These are phyloP conservation scores for Tromatobia lineatoria DNA, from an alignment of 2,888 invertebrate species.

Conservation along the genomic window DNA sequence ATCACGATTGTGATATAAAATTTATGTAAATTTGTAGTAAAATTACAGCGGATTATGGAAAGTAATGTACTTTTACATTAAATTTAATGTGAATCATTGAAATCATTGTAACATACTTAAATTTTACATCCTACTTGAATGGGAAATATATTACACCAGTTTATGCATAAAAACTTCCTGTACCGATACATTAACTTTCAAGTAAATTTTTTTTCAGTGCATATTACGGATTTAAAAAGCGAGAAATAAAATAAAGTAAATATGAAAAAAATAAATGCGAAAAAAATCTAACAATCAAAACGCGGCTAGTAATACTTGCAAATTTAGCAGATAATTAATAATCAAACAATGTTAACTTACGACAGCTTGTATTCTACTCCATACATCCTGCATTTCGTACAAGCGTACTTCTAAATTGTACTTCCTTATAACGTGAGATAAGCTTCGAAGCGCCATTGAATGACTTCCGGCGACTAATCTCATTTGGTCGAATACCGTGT, in stretches of 20 bases:
- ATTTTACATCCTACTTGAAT: too few species aligned
- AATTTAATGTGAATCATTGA: too few species aligned
- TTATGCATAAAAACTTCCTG: too few species aligned
- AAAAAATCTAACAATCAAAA: not conserved
- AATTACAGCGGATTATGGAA: too few species aligned
- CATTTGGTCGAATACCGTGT: constrained; percentile 93
- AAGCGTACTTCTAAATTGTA: constrained; percentile 87
- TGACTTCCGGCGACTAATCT: constrained; percentile 93
- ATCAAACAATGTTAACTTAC: constrained; percentile 86
- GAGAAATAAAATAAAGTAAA: not conserved
- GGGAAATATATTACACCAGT: too few species aligned
- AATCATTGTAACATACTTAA: too few species aligned
- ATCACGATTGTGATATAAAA: too few species aligned
- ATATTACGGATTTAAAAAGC: too few species aligned
- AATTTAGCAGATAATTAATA: not conserved
- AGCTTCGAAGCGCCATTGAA: constrained; percentile 89
- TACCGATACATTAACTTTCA: too few species aligned
- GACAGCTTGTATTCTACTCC: constrained; percentile 96
- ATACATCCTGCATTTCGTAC: constrained; percentile 93
- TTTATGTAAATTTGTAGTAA: too few species aligned
- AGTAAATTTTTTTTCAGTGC: too few species aligned
- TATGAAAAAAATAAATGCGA: not conserved
- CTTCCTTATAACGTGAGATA: constrained; percentile 88
- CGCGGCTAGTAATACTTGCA: not conserved
- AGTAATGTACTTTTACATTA: too few species aligned